Base-by-base conservation (phyloP, 2,888 invertebrate species). In the Pandemis cinnamomeana region DNA sequence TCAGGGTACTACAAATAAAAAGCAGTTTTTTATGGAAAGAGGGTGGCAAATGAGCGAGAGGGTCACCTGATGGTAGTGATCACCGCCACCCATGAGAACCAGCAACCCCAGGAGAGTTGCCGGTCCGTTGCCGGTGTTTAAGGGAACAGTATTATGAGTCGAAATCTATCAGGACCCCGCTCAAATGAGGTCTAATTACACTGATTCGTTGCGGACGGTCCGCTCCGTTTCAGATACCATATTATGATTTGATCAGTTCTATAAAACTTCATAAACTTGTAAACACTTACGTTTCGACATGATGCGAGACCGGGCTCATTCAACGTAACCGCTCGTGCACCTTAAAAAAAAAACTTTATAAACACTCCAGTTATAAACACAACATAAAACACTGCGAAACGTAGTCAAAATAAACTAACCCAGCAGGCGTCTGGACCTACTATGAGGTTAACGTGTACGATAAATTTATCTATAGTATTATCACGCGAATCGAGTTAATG, bases 261-360 rank as follows among this genome's bases (percentile, higher is more conserved):
- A 15, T 53, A 5, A 15, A 53, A 15, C 15, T 53, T 53, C 1
- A 53, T n/a, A 53, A n/a, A 53, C 8, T 11, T 36, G 7, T 48
- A 20, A 48, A 27, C 48, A 86, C 86, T 86, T 72, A 87, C 86
- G n/a, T 83, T 85, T 87, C 42, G 81, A 84, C 86, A 87, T 87
- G 75, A 77, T 78, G 72, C 71, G 70, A 69, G 71, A 46, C 76
- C 41, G 76, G 77, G 72, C 72, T 77, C 78, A 78, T 76, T 77
- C 78, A 78, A 78, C 75, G 75, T 76, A 66, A 79, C 80, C 76
- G 79, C 75, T 78, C 53, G 75, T 77, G 69, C 77, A 84, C 81
- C 86, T 85, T 80, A 20, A 83, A 77, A 76, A 73, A 77, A 71
- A 78, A 76, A 72, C 63, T 67, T 63, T 36, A 64, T 64, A 67